Percentiles rank a stretch among this genome's conserved stretches.
phyloP scores from a whole-genome alignment of 2,888 invertebrate species.

The Laothoe populi region DNA sequence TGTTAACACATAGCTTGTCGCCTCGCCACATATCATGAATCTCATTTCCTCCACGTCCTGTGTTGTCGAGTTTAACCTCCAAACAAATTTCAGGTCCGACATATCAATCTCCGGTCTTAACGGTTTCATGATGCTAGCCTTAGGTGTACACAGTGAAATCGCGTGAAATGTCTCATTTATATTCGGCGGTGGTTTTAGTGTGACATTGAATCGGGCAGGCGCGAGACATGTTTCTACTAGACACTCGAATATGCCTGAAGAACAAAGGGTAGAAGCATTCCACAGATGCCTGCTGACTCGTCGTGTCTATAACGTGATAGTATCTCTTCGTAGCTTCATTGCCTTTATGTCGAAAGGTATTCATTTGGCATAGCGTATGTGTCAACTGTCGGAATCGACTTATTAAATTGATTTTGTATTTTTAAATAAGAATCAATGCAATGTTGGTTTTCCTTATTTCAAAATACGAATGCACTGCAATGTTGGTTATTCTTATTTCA shows the following conservation, averaged over 20 bases:
- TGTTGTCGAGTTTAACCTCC: slow-evolving; percentile 1
- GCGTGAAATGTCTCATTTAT: slow-evolving; percentile 15
- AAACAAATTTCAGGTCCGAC: neutral
- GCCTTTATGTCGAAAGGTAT: neutral
- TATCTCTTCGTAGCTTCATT: neutral
- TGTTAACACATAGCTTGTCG: slow-evolving; percentile 54
- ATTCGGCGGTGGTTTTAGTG: neutral
- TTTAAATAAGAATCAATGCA: too few relatives aligned
- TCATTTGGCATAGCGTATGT: too few relatives aligned
- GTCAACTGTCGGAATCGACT: too few relatives aligned
- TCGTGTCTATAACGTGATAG: neutral
- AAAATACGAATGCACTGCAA: too few relatives aligned
- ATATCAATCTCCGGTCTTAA: slow-evolving; percentile 38
- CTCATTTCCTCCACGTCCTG: slow-evolving; percentile 52
- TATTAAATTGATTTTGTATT: too few relatives aligned
- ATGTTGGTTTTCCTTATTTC: too few relatives aligned
- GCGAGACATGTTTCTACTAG: slow-evolving; percentile 1
- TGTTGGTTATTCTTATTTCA: too few relatives aligned
- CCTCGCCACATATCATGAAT: slow-evolving; percentile 79
- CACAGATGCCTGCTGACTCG: slow-evolving; percentile 13
- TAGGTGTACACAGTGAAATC: slow-evolving; percentile 22
- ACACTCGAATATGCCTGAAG: slow-evolving; percentile 14
- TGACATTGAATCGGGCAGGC: slow-evolving; percentile 7
- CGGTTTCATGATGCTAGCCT: slow-evolving; percentile 24
- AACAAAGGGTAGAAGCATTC: slow-evolving; percentile 23